These are phyloP conservation scores for Electrona antarctica DNA, from an alignment of 2,113 vertebrate species.

Conservation along the genomic window DNA sequence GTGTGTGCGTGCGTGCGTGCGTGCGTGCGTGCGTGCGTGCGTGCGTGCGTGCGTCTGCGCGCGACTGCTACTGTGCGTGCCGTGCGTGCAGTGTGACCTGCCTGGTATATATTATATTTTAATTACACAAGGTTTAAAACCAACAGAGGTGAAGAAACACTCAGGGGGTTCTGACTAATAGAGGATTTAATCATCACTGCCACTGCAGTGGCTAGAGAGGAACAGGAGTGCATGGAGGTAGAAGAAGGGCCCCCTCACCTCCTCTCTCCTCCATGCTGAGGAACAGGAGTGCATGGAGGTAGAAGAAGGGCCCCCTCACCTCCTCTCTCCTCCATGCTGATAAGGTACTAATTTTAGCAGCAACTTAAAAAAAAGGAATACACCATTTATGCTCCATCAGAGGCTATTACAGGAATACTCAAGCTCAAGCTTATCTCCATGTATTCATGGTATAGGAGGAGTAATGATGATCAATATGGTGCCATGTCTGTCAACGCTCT, in stretches of 20 bases:
- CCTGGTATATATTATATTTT: conserved; percentile 65
- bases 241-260: no score
- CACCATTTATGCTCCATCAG: conserved; percentile 47
- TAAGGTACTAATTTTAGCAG: conserved; percentile 60
- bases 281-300: background rate
- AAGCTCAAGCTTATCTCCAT: no score
- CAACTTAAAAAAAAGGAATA: conserved; percentile 28
- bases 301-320: background rate
- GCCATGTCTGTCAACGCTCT: no score
- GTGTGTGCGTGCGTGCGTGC: no score
- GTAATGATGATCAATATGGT: no score
- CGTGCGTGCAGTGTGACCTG: conserved; percentile 20
- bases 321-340: conserved; percentile 18
- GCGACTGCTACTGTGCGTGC: no score
- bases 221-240: background rate
- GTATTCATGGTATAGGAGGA: no score
- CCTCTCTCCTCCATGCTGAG: background rate
- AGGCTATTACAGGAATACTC: conserved; percentile 40
- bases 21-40: no score
- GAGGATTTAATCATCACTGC: conserved; percentile 46
- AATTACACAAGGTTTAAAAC: conserved; percentile 48
- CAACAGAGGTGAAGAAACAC: conserved; percentile 43
- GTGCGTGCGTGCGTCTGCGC: no score
- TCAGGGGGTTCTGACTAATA: conserved; percentile 34
- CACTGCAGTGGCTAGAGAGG: conserved; percentile 15